phyloP scores from a whole-genome alignment of 2,888 invertebrate genomes.

The Polyommatus iphigenia region DNA sequence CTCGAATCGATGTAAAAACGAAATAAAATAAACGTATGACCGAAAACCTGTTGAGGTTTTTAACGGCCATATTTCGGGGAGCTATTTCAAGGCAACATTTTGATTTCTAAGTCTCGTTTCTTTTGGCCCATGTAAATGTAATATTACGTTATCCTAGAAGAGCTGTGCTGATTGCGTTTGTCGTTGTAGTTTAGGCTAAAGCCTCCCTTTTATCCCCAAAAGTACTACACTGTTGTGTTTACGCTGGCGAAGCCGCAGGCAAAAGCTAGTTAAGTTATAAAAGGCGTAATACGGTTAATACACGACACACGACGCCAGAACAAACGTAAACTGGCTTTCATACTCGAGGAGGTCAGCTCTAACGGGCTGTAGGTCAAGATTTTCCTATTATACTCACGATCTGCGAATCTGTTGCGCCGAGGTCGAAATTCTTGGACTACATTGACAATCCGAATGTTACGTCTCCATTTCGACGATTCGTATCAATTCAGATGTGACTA shows the following conservation, averaged over 20 bases:
- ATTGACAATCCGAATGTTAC: neutral
- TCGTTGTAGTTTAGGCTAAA: neutral
- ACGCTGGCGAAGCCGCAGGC: too few relatives aligned
- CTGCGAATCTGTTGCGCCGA: conserved; percentile 7
- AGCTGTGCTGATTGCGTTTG: too few relatives aligned
- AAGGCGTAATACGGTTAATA: neutral
- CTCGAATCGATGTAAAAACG: neutral
- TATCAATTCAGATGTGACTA: neutral
- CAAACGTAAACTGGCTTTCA: conserved; percentile 18
- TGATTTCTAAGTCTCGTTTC: too few relatives aligned
- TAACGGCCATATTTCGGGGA: neutral
- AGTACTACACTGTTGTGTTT: neutral
- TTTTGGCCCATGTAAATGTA: too few relatives aligned
- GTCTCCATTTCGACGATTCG: neutral
- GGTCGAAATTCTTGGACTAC: conserved; percentile 4
- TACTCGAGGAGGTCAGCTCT: conserved; percentile 6
- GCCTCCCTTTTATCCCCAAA: neutral
- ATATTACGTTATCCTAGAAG: too few relatives aligned
- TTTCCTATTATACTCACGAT: conserved; percentile 17
- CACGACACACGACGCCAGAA: neutral
- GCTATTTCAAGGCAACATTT: neutral
- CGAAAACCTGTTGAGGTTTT: neutral
- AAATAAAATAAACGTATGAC: neutral
- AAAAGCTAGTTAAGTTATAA: neutral
- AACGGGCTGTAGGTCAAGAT: conserved; percentile 22